phyloP scores from a whole-genome alignment of 1,140 invertebrate genomes.

The Heliothis virescens region DNA sequence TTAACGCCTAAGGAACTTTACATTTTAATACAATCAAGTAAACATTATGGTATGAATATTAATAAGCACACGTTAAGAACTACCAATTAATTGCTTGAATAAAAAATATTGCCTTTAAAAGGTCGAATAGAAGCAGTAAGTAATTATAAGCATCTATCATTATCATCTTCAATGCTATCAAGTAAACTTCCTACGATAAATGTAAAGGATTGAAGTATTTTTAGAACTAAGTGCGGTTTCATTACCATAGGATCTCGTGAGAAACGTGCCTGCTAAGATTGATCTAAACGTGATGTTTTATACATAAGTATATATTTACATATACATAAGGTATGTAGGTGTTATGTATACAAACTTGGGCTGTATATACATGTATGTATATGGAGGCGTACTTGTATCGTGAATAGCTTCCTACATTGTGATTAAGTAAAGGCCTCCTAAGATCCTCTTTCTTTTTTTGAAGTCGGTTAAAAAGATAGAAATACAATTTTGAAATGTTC shows the following conservation, averaged over 20 bases:
- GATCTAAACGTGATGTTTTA: slow-evolving; percentile 11
- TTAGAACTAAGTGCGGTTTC: slow-evolving; percentile 18
- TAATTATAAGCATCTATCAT: neutral
- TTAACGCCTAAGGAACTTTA: no score
- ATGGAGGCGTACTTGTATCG: neutral
- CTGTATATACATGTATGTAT: neutral
- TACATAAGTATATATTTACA: neutral
- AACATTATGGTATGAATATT: no score
- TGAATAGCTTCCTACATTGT: slow-evolving; percentile 26
- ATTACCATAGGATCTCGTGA: slow-evolving; percentile 32
- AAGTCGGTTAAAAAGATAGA: no score
- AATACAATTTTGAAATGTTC: no score
- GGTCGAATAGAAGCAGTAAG: no score
- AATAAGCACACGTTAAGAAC: no score
- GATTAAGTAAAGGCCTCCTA: no score
- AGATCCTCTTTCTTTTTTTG: no score
- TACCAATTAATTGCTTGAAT: no score
- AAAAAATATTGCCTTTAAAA: no score
- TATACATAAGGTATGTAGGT: neutral
- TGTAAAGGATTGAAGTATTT: slow-evolving; percentile 12
- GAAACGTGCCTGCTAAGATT: slow-evolving; percentile 26
- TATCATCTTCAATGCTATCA: slow-evolving; percentile 5
- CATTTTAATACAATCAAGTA: no score
- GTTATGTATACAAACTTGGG: neutral
- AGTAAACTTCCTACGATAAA: neutral